Evolutionary conservation across 2,888 invertebrate species (phyloP).

Genomic region (Ctena decussata): DNA sequence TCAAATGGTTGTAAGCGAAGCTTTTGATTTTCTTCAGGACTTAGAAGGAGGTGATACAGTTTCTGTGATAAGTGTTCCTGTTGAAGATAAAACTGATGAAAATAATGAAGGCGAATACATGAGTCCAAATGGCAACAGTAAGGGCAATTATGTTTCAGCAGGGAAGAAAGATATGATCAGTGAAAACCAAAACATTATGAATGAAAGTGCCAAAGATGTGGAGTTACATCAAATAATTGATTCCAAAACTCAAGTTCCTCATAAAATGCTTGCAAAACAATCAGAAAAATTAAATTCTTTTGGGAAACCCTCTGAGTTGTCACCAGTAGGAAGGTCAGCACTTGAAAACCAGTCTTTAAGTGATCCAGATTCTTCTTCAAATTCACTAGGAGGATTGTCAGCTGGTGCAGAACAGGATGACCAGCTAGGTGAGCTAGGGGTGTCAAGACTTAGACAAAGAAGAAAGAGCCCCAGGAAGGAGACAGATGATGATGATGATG

Average conservation of each 20-base stretch:
- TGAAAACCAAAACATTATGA: neutral
- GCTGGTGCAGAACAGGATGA: neutral
- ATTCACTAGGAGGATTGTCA: neutral
- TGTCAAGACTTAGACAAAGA: neutral
- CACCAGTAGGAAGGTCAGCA: no score
- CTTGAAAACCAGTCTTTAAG: neutral
- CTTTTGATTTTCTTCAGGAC: constrained; percentile 65
- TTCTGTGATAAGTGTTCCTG: neutral
- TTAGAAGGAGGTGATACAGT: constrained; percentile 21
- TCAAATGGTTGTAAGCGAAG: constrained; percentile 68
- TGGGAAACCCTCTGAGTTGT: neutral
- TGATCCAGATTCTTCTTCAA: neutral
- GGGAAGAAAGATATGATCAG: neutral
- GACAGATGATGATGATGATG: constrained; percentile 63
- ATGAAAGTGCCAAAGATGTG: neutral
- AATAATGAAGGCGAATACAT: neutral
- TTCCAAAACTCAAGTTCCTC: neutral
- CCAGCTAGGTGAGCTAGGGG: neutral
- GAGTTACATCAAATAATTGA: neutral
- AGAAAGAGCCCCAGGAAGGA: neutral
- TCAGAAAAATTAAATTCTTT: neutral
- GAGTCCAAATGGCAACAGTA: neutral
- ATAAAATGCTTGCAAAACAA: neutral
- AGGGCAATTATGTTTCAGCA: neutral
- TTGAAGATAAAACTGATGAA: neutral